These are phyloP conservation scores for Tretioscincus oriximinensis DNA, from an alignment of 2,113 vertebrate genomes.

Conservation along the genomic window DNA sequence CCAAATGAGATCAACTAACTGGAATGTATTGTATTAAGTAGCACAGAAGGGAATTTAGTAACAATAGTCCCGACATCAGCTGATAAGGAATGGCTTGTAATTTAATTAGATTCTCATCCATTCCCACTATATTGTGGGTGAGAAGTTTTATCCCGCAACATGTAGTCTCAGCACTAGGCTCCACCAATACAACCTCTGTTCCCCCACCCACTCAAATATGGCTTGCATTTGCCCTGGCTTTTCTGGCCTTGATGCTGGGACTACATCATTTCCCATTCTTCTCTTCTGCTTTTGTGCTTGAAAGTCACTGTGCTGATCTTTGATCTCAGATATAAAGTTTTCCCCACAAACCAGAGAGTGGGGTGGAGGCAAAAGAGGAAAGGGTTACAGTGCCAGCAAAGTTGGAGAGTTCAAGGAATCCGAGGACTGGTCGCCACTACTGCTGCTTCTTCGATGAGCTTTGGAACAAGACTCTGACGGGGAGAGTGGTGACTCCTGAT, in stretches of 20 bases:
- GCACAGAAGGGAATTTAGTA: constrained; percentile 58
- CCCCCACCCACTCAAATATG: constrained; percentile 47
- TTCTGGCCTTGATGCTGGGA: constrained; percentile 48
- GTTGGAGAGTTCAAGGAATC: constrained; percentile 99
- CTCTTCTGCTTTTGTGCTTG: constrained; percentile 62
- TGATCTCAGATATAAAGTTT: constrained; percentile 55
- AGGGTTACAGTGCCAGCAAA: constrained; percentile 90
- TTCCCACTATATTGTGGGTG: constrained; percentile 47
- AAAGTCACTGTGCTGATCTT: constrained; percentile 70
- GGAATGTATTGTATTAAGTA: constrained; percentile 72
- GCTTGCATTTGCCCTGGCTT: constrained; percentile 46
- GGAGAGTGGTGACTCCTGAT: constrained; percentile 92
- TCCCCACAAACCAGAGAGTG: constrained; percentile 37
- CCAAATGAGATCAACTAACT: constrained; percentile 56
- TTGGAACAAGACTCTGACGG: constrained; percentile 98
- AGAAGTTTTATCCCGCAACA: constrained; percentile 22
- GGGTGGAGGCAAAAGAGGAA: constrained; percentile 31
- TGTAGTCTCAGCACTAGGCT: constrained; percentile 31
- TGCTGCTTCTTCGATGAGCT: constrained; percentile 98
- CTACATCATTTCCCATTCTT: constrained; percentile 52
- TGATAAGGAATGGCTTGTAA: constrained; percentile 50
- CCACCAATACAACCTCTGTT: constrained; percentile 41
- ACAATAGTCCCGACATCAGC: constrained; percentile 52
- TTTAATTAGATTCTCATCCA: constrained; percentile 54
- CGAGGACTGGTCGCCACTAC: constrained; percentile 98